phyloP scores from a whole-genome alignment of 92 coral and sea anemone species.

The Palythoa grandiflora region DNA sequence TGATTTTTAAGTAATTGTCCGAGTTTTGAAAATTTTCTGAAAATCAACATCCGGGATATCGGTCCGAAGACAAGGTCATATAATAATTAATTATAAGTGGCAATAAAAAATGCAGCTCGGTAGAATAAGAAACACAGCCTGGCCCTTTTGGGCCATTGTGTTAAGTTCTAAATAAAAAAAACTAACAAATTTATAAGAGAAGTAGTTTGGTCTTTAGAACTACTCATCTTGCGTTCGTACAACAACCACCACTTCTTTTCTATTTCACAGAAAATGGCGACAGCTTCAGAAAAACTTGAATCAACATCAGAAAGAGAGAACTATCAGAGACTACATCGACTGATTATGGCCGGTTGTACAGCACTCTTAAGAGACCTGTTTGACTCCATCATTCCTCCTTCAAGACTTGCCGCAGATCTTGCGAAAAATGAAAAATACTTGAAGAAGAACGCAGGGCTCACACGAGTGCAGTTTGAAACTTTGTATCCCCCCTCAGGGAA shows the following conservation, averaged over 20 bases:
- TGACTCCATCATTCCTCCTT: constrained; percentile 14
- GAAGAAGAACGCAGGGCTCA: not conserved
- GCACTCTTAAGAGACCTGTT: constrained; percentile 19
- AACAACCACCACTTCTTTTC: not conserved
- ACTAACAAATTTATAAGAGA: too few species aligned
- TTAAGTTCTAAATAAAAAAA: too few species aligned
- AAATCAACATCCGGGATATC: too few species aligned
- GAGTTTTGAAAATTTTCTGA: too few species aligned
- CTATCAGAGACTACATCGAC: constrained; percentile 7
- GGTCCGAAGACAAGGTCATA: too few species aligned
- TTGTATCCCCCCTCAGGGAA: constrained; percentile 4
- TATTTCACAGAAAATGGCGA: constrained; percentile 5
- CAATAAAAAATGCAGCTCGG: too few species aligned
- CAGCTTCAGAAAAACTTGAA: constrained; percentile 2
- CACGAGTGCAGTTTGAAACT: not conserved
- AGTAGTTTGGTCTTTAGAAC: too few species aligned
- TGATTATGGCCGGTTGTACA: constrained; percentile 23
- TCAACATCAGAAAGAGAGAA: constrained; percentile 23
- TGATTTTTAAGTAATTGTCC: too few species aligned
- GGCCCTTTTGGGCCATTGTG: too few species aligned
- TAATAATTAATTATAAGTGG: too few species aligned
- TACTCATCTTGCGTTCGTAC: too few species aligned
- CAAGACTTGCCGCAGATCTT: constrained; percentile 4
- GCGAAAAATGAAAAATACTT: not conserved
- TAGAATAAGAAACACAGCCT: too few species aligned